Conservation (phyloP, 2,113 vertebrate species). For the Macaca fascicularis region T2T-MFA8v1.1 NC_088388.1:35199501-35200000, state of each 20-base stretch:
- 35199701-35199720: not conserved
- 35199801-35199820: fast-evolving
- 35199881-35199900: not conserved
- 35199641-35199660: not conserved
- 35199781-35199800: fast-evolving
- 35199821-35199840: not conserved
- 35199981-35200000: not conserved
- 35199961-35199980: not conserved
- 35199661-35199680: not conserved
- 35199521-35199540: not conserved
- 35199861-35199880: not conserved
- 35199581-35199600: not conserved
- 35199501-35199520: not conserved
- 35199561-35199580: not conserved
- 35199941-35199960: not conserved
- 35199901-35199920: not conserved
- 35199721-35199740: not conserved
- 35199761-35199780: not conserved
- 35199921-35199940: not conserved
- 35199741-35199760: not conserved
- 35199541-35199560: not conserved
- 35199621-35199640: not conserved
- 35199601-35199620: not conserved
- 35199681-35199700: not conserved
- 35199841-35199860: not conserved